Conservation (phyloP, 2,113 vertebrate genomes). For the Poicephalus meyeri region DNA sequence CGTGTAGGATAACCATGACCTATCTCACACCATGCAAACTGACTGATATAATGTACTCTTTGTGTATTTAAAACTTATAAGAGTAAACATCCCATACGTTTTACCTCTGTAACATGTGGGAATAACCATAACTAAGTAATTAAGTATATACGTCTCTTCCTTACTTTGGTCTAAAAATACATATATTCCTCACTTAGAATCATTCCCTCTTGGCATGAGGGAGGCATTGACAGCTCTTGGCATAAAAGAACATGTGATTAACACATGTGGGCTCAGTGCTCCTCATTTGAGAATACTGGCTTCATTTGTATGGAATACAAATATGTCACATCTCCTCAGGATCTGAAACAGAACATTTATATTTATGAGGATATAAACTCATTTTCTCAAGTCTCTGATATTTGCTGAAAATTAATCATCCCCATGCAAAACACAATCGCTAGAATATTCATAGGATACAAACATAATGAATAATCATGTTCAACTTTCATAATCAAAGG, state of each 20-base stretch:
- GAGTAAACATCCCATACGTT: not conserved
- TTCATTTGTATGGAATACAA: slow-evolving; percentile 45
- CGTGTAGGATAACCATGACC: too few relatives aligned
- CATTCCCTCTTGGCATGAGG: not conserved
- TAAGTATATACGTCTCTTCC: not conserved
- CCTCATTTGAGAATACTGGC: slow-evolving; percentile 1
- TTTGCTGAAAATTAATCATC: slow-evolving; percentile 70
- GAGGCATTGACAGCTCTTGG: slow-evolving; percentile 4
- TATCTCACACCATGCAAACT: fast-evolving
- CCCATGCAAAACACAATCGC: slow-evolving; percentile 49
- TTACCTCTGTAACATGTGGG: not conserved
- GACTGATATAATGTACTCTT: fast-evolving
- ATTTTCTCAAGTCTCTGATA: slow-evolving; percentile 60
- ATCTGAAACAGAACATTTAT: slow-evolving; percentile 63
- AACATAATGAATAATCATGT: slow-evolving; percentile 62
- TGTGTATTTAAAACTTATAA: not conserved
- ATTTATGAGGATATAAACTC: slow-evolving; percentile 66
- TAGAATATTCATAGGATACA: slow-evolving; percentile 69
- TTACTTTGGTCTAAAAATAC: not conserved
- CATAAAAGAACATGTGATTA: slow-evolving; percentile 30
- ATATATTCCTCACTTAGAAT: not conserved
- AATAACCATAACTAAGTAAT: not conserved
- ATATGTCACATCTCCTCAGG: slow-evolving; percentile 41
- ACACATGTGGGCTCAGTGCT: slow-evolving; percentile 21
- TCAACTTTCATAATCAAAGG: slow-evolving; percentile 51